Base-by-base conservation (phyloP, 2,797 vertebrate species). In the Crenichthys baileyi region DNA sequence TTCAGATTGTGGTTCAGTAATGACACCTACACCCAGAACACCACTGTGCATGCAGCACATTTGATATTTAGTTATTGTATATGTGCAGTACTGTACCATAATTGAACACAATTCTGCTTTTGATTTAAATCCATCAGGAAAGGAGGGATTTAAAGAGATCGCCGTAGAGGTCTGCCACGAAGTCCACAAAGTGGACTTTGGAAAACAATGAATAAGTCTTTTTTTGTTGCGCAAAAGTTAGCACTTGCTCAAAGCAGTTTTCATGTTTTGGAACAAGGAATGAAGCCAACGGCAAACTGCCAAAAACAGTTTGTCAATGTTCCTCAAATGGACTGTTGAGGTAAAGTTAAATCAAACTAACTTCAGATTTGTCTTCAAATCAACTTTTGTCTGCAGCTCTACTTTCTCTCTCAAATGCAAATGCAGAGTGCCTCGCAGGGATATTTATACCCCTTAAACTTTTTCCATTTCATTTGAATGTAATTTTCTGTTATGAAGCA, bases 1-100 rank as follows among this genome's bases (percentile, higher is more conserved):
- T 60, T 77, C 79, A 87, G 87, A 90, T 13, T 86, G 79, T 76
- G 85, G 79, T 86, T 74, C 85, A 83, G 86, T 82, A 79, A 78
- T 56, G 84, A 65, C 80, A 75, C 81, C 71, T 81, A 72, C 73
- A 82, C 36, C 44, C 39, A 29, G 7, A 48, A 55, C 78, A 78
- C 46, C 24, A 11, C 70, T 72, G 75, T 79, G 60, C 77, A 56
- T 61, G 77, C 77, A 80, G 55, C 65, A 48, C 55, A 70, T 79
- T 76, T 88, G 60, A 83, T 75, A 58, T 46, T 79, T 82, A 29
- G 60, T 79, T 41, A 61, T 20, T 55, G 78, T 72, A 58, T 86
- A 53, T 68, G 72, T 65, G 72, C 48, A n/a, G 29, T 41, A 22
- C 29, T 20, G 8, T 65, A 22, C 8, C 74, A 53, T 84, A 82